Percentiles rank a stretch among this genome's conserved stretches.
Conservation (phyloP, 92 coral and sea anemone genomes). For the Phymanthus crucifer region DNA sequence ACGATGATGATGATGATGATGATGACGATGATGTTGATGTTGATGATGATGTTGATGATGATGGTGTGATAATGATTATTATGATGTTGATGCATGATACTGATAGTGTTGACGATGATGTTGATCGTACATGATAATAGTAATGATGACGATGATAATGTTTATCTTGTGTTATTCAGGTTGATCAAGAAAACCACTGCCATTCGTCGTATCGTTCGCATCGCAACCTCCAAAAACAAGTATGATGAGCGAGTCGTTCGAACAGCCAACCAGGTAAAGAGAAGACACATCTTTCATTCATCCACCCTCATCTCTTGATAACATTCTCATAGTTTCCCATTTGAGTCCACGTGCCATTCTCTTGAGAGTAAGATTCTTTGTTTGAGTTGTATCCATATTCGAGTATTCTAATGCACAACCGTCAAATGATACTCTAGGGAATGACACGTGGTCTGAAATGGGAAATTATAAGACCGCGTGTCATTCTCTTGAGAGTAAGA, state of each 20-base stretch:
- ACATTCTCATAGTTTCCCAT: too few relatives aligned
- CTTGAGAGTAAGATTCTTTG: too few relatives aligned
- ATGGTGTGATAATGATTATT: background rate
- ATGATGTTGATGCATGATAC: background rate
- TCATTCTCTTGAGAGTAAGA: too few relatives aligned
- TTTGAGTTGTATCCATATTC: too few relatives aligned
- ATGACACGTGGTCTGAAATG: too few relatives aligned
- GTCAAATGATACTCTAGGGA: too few relatives aligned
- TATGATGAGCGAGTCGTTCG: conserved; percentile 79
- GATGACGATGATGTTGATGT: background rate
- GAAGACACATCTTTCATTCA: background rate
- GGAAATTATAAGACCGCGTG: too few relatives aligned
- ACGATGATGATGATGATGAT: background rate
- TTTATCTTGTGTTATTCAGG: conserved; percentile 27
- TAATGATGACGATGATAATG: background rate
- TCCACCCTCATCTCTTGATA: too few relatives aligned
- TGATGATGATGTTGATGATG: background rate
- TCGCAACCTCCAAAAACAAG: conserved; percentile 62
- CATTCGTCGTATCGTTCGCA: conserved; percentile 81
- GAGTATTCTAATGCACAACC: too few relatives aligned
- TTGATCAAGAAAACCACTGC: conserved; percentile 83
- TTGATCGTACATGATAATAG: background rate
- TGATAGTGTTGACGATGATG: background rate
- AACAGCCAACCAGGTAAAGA: conserved; percentile 89
- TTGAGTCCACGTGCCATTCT: too few relatives aligned